Evolutionary conservation across 1,140 invertebrate species (phyloP).

Genomic region (Parasteatoda tepidariorum): DNA sequence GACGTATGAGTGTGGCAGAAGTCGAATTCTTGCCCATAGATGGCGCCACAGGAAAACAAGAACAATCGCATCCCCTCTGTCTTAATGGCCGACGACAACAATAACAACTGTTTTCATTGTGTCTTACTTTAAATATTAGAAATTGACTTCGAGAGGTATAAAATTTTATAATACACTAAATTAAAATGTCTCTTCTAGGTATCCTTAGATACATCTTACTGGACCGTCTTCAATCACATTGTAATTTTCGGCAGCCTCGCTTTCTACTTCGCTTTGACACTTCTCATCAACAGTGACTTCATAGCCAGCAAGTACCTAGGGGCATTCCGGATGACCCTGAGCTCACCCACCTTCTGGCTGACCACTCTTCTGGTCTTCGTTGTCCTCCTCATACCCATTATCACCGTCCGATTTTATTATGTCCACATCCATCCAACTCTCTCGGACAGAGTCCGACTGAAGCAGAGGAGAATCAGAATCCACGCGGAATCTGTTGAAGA

Average conservation of each 20-base stretch:
- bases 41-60: no score
- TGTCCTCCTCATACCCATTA: constrained; percentile 88
- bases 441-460: constrained; percentile 89
- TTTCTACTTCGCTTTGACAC: constrained; percentile 87
- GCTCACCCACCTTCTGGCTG: constrained; percentile 81
- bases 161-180: no score
- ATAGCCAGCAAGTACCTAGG: constrained; percentile 67
- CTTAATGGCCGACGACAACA: no score
- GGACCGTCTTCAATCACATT: constrained; percentile 98
- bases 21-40: no score
- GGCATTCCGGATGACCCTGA: constrained; percentile 64
- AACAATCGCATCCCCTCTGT: no score
- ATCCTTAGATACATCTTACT: constrained; percentile 96
- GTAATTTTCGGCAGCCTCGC: constrained; percentile 97
- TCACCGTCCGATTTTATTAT: constrained; percentile 94
- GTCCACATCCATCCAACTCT: constrained; percentile 89
- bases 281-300: constrained; percentile 71
- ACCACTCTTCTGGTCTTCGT: constrained; percentile 87
- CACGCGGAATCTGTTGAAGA: constrained; percentile 75
- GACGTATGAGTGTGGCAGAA: no score
- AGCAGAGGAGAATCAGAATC: constrained; percentile 74
- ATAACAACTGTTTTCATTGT: no score
- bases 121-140: no score
- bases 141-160: no score
- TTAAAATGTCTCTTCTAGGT: constrained; percentile 78